phyloP scores from a whole-genome alignment of 2,113 vertebrate species.

The Taurulus bubalis region DNA sequence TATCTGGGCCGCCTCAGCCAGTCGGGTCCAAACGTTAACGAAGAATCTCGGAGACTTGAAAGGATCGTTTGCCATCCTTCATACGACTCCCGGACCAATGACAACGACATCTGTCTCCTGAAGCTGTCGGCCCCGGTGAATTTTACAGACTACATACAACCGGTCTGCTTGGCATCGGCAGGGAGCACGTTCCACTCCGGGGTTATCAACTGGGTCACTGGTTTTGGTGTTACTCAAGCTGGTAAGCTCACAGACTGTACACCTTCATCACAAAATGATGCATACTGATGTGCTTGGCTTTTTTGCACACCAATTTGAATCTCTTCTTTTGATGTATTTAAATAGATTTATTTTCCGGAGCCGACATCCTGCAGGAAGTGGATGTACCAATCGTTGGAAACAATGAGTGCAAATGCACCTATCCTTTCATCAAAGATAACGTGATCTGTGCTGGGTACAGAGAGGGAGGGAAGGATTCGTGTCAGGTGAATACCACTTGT shows the following conservation, averaged over 20 bases:
- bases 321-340: background rate
- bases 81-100: background rate
- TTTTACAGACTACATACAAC: constrained; percentile 56
- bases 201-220: constrained; percentile 66
- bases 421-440: constrained; percentile 45
- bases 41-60: background rate
- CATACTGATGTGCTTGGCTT: background rate
- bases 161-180: constrained; percentile 82
- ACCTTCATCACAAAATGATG: background rate
- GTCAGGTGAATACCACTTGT: constrained; percentile 44
- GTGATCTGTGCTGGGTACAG: constrained; percentile 83
- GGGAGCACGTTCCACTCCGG: constrained; percentile 51
- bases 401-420: constrained; percentile 47
- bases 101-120: constrained; percentile 84
- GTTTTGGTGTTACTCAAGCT: constrained; percentile 69
- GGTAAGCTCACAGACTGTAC: constrained; percentile 11
- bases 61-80: background rate
- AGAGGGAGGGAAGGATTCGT: constrained; percentile 79
- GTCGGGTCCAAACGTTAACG: background rate
- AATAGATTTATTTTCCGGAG: background rate
- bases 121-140: constrained; percentile 55
- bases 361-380: constrained; percentile 42
- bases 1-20: background rate
- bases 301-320: background rate
- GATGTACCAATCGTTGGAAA: constrained; percentile 65